Evolutionary conservation across 2,797 vertebrate species (phyloP), one percentile per base, ranked within the genome.

Genomic region (Peromyscus attwateri): DNA sequence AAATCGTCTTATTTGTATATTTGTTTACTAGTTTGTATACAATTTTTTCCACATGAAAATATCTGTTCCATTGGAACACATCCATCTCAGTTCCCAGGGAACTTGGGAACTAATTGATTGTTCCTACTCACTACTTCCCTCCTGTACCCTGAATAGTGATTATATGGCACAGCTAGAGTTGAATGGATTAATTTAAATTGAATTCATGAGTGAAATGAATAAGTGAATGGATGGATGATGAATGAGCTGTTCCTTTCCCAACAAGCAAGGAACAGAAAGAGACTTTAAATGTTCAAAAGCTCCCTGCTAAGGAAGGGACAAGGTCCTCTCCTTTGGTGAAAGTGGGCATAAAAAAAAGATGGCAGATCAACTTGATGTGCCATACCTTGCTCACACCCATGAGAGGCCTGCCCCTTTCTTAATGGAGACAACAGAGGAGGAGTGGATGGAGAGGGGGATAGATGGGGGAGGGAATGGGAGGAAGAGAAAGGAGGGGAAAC

Each of bases 161-260:
- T 94, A 73, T 40, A 70, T 29, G 19, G 31, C 77, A 70, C 83
- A 80, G 29, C 27, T 96, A 64, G 87, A 85, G n/a, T 31, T 88
- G 77, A 23, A 1, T n/a, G 29, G 93, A 85, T 92, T 52, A 89
- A 83, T 70, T 14, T 40, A 6, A 93, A 75, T 1, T 89, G 43
- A 97, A 93, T 62, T 79, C 29, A 57, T 37, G 92, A 76, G 49
- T 75, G 66, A 87, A 94, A 2, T 87, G 43, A 79, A 85, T 17
- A 27, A 90, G 66, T 40, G 64, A 88, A 73, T 31, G 77, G 60
- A 60, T 23, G 66, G 43, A 1, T 34, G 73, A 75, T 64, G 49
- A 91, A 73, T 89, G 29, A 52, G 55, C 60, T 49, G 57, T n/a
- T 87, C 31, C 46, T 75, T 80, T 97, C 55, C 43, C 43, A 79